A percentile compares a stretch with the other conserved stretches of the same genome.
phyloP scores from a whole-genome alignment of 2,113 vertebrate genomes.

The Microcebus tavaratra region DNA sequence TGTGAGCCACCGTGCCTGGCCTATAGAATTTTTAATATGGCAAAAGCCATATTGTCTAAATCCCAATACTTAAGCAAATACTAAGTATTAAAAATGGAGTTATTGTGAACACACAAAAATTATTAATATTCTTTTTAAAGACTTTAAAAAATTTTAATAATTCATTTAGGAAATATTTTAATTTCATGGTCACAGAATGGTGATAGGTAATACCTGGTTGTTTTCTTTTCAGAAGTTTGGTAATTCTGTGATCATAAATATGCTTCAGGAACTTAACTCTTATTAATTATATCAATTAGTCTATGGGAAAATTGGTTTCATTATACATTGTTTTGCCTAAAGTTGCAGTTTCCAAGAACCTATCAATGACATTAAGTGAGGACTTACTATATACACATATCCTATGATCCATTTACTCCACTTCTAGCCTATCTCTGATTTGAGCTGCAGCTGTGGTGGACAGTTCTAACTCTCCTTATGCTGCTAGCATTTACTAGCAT shows the following conservation, averaged over 20 bases:
- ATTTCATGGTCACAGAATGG: not conserved
- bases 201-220: not conserved
- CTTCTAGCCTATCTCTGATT: not conserved
- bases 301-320: not conserved
- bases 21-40: not conserved
- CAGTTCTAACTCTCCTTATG: not conserved
- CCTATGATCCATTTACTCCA: not conserved
- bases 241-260: not conserved
- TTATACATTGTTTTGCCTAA: not conserved
- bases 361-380: not conserved
- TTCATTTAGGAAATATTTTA: constrained; percentile 14
- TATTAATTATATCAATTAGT: not conserved
- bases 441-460: not conserved
- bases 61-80: constrained; percentile 9
- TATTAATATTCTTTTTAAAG: not conserved
- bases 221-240: not conserved
- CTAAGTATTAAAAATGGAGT: constrained; percentile 18
- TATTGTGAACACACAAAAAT: not conserved
- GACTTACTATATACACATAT: not conserved
- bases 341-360: not conserved
- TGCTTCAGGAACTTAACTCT: not conserved
- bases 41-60: not conserved
- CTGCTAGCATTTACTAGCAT: not conserved
- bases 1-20: too few relatives aligned
- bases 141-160: not conserved